These are phyloP conservation scores for Chrysemys picta DNA, from an alignment of 2,113 vertebrate species.

Conservation along the genomic window DNA sequence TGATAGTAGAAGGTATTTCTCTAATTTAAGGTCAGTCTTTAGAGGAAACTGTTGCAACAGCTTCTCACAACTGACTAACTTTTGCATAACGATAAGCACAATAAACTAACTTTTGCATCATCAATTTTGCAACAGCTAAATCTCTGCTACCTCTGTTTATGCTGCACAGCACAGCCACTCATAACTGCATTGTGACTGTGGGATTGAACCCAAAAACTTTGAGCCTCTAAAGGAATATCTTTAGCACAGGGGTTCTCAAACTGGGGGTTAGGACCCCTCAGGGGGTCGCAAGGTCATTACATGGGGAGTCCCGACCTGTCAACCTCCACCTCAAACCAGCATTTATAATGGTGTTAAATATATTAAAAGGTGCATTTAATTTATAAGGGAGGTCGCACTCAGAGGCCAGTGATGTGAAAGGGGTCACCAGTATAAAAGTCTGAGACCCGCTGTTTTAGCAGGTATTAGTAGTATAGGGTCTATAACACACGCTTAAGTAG, in stretches of 20 bases:
- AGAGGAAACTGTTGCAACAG: not conserved
- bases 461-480: not conserved
- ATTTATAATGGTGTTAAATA: too few relatives aligned
- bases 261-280: too few relatives aligned
- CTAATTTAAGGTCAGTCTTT: not conserved
- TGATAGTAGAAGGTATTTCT: not conserved
- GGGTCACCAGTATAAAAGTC: too few relatives aligned
- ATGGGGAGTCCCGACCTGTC: too few relatives aligned
- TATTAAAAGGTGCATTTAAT: too few relatives aligned
- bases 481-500: not conserved
- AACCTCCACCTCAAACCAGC: too few relatives aligned
- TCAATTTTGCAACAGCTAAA: not conserved
- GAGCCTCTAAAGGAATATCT: not conserved
- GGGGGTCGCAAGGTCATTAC: too few relatives aligned
- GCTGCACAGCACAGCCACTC: not conserved
- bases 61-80: not conserved
- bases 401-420: too few relatives aligned
- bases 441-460: not conserved
- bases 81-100: not conserved
- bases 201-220: not conserved
- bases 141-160: not conserved
- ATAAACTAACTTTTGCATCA: not conserved
- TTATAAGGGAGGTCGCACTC: too few relatives aligned
- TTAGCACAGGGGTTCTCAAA: not conserved
- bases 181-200: not conserved